These are phyloP conservation scores for Choristoneura fumiferana DNA, from an alignment of 1,140 invertebrate species.

Conservation along the genomic window DNA sequence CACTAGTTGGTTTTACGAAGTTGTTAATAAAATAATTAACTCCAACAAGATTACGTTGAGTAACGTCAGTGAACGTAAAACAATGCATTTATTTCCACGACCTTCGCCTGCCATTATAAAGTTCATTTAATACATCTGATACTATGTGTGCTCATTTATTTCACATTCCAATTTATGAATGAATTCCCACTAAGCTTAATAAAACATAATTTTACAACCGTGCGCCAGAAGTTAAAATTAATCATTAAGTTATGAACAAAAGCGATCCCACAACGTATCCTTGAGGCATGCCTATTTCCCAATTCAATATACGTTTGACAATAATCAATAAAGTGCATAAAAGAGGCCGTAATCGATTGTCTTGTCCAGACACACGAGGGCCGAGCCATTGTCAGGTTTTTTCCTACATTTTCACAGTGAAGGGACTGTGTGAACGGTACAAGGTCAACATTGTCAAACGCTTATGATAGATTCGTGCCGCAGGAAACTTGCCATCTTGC, in stretches of 20 bases:
- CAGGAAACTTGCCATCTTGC: conserved; percentile 26
- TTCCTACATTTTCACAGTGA: conserved; percentile 70
- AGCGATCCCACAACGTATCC: conserved; percentile 30
- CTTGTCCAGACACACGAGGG: conserved; percentile 60
- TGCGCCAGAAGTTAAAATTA: no score
- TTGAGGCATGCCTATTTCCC: conserved; percentile 55
- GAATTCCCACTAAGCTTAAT: no score
- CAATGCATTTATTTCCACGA: no score
- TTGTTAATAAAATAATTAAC: no score
- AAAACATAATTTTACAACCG: no score
- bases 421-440: conserved; percentile 70
- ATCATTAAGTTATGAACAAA: conserved; percentile 18
- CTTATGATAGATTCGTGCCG: conserved; percentile 52
- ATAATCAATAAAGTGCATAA: conserved; percentile 71
- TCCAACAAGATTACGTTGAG: no score
- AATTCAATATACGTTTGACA: conserved; percentile 60
- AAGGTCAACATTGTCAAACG: conserved; percentile 68
- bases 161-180: no score
- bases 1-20: no score
- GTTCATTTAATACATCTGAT: no score
- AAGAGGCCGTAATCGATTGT: conserved; percentile 67
- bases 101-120: no score
- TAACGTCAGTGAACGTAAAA: no score
- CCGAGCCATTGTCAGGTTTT: conserved; percentile 65
- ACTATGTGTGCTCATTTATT: no score